Percentiles rank a stretch among this genome's conserved stretches.
Evolutionary conservation across 2,797 vertebrate genomes (phyloP).

Genomic region (Botia almorhae): DNA sequence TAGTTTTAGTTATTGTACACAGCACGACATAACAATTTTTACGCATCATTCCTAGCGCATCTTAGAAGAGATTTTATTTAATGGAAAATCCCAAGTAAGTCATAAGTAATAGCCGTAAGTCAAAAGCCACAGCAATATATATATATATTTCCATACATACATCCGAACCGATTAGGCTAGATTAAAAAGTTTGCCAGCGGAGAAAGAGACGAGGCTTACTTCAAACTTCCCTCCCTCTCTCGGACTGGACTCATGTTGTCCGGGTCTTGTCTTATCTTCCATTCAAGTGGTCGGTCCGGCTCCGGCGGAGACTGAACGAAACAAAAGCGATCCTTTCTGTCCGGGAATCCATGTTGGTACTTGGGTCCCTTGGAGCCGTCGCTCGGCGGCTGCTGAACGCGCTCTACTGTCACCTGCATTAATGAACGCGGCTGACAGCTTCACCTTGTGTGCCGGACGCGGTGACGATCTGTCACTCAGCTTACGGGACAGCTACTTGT

Average conservation of each 20-base stretch:
- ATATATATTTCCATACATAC: no score
- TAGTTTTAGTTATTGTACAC: background rate
- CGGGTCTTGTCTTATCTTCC: conserved; percentile 34
- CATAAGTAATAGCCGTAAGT: background rate
- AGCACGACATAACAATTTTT: background rate
- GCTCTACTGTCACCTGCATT: conserved; percentile 38
- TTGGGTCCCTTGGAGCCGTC: background rate
- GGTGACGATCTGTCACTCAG: conserved; percentile 20
- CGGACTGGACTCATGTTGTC: conserved; percentile 36
- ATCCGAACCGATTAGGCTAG: background rate
- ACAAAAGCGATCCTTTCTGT: background rate
- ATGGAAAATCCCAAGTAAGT: background rate
- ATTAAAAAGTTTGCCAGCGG: no score
- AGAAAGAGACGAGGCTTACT: conserved; percentile 36
- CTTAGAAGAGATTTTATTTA: background rate
- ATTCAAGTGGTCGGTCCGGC: background rate
- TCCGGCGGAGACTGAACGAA: conserved; percentile 27
- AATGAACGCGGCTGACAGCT: conserved; percentile 7
- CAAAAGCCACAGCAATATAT: background rate
- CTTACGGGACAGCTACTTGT: background rate
- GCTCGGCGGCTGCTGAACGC: background rate
- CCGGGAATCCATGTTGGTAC: conserved; percentile 5
- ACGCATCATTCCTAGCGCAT: background rate
- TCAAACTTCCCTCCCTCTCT: conserved; percentile 41
- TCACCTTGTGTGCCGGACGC: background rate